Percentiles rank a stretch among this genome's conserved stretches.
Evolutionary conservation across 37 sponge, comb jelly and placozoan genomes (phyloP).

Genomic region (Crambe crambe): DNA sequence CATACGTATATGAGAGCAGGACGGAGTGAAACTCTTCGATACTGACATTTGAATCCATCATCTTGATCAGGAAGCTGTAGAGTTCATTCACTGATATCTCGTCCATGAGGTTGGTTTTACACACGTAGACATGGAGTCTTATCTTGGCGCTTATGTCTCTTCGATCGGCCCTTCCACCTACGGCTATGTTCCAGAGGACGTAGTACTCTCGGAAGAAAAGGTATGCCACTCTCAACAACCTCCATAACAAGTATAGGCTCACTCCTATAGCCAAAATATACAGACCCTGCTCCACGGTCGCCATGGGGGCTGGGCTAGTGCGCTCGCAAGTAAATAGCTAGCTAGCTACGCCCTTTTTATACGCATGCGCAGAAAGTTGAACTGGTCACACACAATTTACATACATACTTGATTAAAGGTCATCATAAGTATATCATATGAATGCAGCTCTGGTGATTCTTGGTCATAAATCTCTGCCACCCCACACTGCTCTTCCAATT

Average conservation of each 20-base stretch:
- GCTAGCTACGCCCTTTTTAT: too few relatives aligned
- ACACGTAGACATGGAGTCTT: conserved; percentile 42
- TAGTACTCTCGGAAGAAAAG: conserved; percentile 35
- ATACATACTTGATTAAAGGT: too few relatives aligned
- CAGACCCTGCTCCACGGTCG: too few relatives aligned
- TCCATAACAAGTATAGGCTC: background rate
- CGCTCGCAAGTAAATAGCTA: too few relatives aligned
- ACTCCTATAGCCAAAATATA: background rate
- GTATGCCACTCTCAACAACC: background rate
- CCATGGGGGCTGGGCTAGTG: too few relatives aligned
- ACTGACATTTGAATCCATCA: conserved; percentile 37
- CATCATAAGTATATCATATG: too few relatives aligned
- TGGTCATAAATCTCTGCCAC: too few relatives aligned
- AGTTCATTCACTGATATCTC: conserved; percentile 45
- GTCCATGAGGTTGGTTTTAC: conserved; percentile 30
- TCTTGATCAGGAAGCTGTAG: conserved; percentile 26
- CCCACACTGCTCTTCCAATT: too few relatives aligned
- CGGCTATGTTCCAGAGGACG: conserved; percentile 44
- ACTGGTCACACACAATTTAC: too few relatives aligned
- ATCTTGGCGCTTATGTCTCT: conserved; percentile 23
- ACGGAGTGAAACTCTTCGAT: conserved; percentile 46
- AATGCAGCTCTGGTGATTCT: too few relatives aligned
- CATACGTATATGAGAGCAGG: conserved; percentile 60
- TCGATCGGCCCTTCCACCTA: conserved; percentile 9
- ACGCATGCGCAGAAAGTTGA: too few relatives aligned